Percentiles rank a stretch among this genome's conserved stretches.
phyloP scores from a whole-genome alignment of 1,140 invertebrate genomes.

The Alviniconcha marisindica region DNA sequence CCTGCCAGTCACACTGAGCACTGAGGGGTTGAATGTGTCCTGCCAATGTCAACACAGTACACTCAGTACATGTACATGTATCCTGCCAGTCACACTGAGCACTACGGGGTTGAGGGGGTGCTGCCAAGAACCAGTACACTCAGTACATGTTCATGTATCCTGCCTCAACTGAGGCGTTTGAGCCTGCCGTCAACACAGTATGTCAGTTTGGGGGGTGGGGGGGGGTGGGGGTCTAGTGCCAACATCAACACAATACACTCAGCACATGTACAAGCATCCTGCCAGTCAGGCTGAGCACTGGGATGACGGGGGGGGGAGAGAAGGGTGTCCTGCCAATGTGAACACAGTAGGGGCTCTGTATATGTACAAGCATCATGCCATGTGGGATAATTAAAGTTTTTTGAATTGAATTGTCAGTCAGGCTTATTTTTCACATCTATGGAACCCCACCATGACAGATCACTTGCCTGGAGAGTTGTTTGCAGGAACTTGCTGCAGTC shows the following conservation, averaged over 20 bases:
- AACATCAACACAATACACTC: background rate
- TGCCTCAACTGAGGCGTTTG: constrained; percentile 82
- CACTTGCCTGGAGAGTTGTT: too few species aligned
- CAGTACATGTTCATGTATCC: too few species aligned
- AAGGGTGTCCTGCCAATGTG: constrained; percentile 74
- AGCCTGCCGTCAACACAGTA: too few species aligned
- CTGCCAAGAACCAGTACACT: constrained; percentile 52
- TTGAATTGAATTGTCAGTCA: too few species aligned
- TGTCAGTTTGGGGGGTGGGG: constrained; percentile 47
- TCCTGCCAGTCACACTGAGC: constrained; percentile 79
- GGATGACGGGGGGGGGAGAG: constrained; percentile 68
- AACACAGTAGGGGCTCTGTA: too few species aligned
- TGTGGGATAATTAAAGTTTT: too few species aligned
- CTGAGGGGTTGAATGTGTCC: constrained; percentile 79
- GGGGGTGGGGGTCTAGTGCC: constrained; percentile 77
- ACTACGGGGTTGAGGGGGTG: constrained; percentile 80
- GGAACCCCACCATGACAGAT: too few species aligned
- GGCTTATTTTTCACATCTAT: too few species aligned
- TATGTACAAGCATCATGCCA: too few species aligned
- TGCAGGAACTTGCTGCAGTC: too few species aligned
- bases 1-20: constrained; percentile 81
- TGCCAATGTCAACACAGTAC: constrained; percentile 40
- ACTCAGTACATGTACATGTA: too few species aligned
- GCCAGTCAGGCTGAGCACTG: constrained; percentile 81
- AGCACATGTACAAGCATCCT: too few species aligned